Percentiles rank a stretch among this genome's conserved stretches.
Evolutionary conservation across 2,797 vertebrate genomes (phyloP).

Genomic region (Hypotaenidia philippensis): DNA sequence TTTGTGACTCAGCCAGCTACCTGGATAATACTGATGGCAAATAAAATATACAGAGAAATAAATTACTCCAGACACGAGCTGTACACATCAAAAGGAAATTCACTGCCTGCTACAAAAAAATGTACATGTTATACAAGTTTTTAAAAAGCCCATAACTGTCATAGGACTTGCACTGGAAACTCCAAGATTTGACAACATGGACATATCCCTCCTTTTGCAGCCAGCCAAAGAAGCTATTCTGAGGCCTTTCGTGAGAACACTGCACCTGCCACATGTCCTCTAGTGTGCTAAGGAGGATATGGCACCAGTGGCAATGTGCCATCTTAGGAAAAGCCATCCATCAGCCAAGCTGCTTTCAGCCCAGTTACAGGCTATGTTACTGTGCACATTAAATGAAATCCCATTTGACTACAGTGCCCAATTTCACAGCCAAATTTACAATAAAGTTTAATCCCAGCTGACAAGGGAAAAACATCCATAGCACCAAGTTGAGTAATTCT

Average conservation of each 20-base stretch:
- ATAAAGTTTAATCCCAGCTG: neutral
- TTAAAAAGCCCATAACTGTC: neutral
- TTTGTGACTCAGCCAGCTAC: neutral
- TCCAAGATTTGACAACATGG: neutral
- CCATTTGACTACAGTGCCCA: neutral
- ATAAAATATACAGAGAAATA: neutral
- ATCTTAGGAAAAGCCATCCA: neutral
- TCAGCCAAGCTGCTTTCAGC: neutral
- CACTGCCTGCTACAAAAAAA: neutral
- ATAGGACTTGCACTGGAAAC: neutral
- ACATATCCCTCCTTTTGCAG: neutral
- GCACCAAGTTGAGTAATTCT: neutral
- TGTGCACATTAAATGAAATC: neutral
- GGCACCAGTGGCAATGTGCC: neutral
- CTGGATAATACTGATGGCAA: neutral
- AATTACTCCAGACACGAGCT: neutral
- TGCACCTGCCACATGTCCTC: neutral
- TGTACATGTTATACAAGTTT: neutral
- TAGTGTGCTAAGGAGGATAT: neutral
- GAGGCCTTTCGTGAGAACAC: neutral
- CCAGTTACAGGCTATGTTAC: neutral
- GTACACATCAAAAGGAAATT: neutral
- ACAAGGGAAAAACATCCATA: neutral
- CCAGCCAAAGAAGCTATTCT: neutral
- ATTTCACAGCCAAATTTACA: neutral